Conservation (phyloP, 1,140 invertebrate species). For the Pristionchus pacificus region DNA sequence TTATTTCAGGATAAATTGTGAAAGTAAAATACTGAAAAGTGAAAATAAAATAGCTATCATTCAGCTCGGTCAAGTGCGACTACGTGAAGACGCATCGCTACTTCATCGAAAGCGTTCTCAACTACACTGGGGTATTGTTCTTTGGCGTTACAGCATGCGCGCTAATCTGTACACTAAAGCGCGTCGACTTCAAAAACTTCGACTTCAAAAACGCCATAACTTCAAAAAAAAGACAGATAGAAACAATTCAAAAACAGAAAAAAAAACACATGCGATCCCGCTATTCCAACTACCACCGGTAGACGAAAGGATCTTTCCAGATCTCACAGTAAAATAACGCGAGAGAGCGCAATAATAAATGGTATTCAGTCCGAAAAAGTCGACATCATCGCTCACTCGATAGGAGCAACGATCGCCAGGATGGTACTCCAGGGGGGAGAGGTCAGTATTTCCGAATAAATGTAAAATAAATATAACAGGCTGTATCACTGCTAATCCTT, state of each 20-base stretch:
- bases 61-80: conserved; percentile 1
- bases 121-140: conserved; percentile 24
- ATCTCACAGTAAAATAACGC: conserved; percentile 22
- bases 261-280: too few species aligned
- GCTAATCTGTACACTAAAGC: too few species aligned
- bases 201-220: too few species aligned
- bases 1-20: too few species aligned
- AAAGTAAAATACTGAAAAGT: too few species aligned
- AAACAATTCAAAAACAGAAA: too few species aligned
- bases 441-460: conserved; percentile 17
- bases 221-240: too few species aligned
- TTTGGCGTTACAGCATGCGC: too few species aligned
- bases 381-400: conserved; percentile 39
- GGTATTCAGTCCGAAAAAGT: conserved; percentile 4
- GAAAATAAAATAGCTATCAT: too few species aligned
- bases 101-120: conserved; percentile 25
- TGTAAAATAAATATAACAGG: neutral
- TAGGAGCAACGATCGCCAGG: conserved; percentile 38
- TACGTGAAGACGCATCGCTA: neutral
- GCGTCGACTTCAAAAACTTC: too few species aligned
- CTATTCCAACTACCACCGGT: too few species aligned
- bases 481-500: neutral
- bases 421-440: conserved; percentile 35
- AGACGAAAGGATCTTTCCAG: conserved; percentile 9
- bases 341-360: neutral